Conservation (phyloP, 2,113 vertebrate genomes). For the Hippopotamus amphibius region DNA sequence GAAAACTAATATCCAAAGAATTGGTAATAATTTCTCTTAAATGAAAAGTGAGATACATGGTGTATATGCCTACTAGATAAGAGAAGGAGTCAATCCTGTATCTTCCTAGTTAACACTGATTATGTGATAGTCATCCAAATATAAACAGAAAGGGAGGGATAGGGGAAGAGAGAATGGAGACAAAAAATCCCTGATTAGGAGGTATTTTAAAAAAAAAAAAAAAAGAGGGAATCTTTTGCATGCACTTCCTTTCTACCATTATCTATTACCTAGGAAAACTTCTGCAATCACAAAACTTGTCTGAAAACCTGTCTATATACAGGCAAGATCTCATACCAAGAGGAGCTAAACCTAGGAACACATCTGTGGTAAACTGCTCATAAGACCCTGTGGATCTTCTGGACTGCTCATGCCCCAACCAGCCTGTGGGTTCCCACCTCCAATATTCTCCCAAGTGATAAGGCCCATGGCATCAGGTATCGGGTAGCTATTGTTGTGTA, state of each 20-base stretch:
- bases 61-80: slow-evolving; percentile 29
- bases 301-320: background rate
- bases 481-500: background rate
- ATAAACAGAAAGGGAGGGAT: slow-evolving; percentile 47
- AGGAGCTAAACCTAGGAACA: background rate
- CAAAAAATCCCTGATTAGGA: slow-evolving; percentile 64
- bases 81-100: slow-evolving; percentile 79
- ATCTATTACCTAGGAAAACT: slow-evolving; percentile 73
- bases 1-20: slow-evolving; percentile 73
- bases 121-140: slow-evolving; percentile 73
- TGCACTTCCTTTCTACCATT: slow-evolving; percentile 44
- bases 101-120: slow-evolving; percentile 76
- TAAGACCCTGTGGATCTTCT: background rate
- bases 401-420: background rate
- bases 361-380: background rate
- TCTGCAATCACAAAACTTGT: background rate
- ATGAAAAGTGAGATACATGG: slow-evolving; percentile 81
- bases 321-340: background rate
- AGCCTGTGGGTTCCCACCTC: background rate
- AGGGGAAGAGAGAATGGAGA: background rate
- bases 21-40: slow-evolving; percentile 72
- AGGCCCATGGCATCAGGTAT: background rate
- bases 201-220: slow-evolving; percentile 80
- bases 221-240: slow-evolving; percentile 76
- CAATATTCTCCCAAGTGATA: background rate